Percentiles rank a stretch among this genome's conserved stretches.
Conservation (phyloP, 2,888 invertebrate genomes). For the Sabatieria punctata region DNA sequence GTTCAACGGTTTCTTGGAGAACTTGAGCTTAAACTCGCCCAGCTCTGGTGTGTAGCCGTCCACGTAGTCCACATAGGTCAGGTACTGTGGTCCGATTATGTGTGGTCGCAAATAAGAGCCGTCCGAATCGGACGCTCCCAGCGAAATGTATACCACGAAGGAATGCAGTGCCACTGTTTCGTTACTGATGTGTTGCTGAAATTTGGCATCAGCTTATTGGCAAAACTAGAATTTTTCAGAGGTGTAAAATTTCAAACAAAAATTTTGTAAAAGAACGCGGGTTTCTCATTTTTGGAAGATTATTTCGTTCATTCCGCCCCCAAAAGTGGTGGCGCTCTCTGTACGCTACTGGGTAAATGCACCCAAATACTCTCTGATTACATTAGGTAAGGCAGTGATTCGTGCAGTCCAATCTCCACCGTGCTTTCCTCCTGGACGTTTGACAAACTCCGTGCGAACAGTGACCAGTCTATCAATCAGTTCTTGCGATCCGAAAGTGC, state of each 20-base stretch:
- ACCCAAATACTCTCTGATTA: too few species aligned
- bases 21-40: background rate
- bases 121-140: background rate
- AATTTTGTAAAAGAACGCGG: too few species aligned
- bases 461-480: constrained; percentile 60
- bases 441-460: constrained; percentile 63
- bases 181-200: too few species aligned
- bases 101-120: background rate
- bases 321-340: too few species aligned
- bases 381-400: constrained; percentile 47
- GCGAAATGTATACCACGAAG: background rate
- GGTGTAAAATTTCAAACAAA: too few species aligned
- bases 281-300: too few species aligned
- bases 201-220: too few species aligned
- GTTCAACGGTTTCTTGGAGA: too few species aligned
- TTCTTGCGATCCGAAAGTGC: constrained; percentile 71
- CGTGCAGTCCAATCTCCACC: constrained; percentile 88
- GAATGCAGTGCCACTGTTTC: background rate
- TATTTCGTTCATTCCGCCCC: constrained; percentile 30
- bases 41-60: background rate
- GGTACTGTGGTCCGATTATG: background rate
- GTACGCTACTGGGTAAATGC: too few species aligned
- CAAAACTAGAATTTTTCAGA: too few species aligned
- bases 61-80: background rate
- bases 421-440: constrained; percentile 55